These are phyloP conservation scores for Hylomyscus alleni DNA, from an alignment of 2,797 vertebrate species.

Conservation along the genomic window DNA sequence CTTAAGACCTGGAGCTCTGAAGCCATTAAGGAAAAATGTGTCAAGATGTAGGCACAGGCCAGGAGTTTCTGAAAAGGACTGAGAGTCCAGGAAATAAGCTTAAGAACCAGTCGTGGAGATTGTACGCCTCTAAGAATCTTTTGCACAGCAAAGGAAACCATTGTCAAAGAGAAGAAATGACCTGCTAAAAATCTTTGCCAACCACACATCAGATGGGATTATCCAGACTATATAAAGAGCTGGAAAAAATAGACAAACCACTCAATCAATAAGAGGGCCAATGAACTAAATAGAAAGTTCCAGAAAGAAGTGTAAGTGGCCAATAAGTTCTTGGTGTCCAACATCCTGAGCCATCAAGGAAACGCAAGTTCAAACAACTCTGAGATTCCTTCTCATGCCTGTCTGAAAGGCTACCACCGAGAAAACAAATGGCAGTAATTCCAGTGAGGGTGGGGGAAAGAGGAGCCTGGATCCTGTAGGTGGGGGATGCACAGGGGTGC, in stretches of 20 bases:
- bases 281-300: not conserved
- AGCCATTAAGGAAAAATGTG: not conserved
- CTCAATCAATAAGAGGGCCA: not conserved
- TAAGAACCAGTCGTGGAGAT: not conserved
- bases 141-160: not conserved
- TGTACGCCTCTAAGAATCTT: not conserved
- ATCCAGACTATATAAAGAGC: not conserved
- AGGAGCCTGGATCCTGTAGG: too few species aligned
- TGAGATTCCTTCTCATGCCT: not conserved
- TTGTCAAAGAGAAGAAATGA: not conserved
- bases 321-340: not conserved
- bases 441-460: not conserved
- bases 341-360: not conserved
- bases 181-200: not conserved
- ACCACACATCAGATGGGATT: not conserved
- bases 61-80: not conserved
- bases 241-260: not conserved
- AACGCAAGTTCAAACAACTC: not conserved
- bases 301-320: not conserved
- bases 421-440: not conserved
- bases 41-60: not conserved
- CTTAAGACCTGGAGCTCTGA: not conserved
- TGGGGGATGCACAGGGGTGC: not conserved
- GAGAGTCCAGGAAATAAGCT: not conserved
- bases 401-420: not conserved